Percentiles rank a stretch among this genome's conserved stretches.
phyloP scores from a whole-genome alignment of 2,888 invertebrate genomes.

The Litoditis marina region DNA sequence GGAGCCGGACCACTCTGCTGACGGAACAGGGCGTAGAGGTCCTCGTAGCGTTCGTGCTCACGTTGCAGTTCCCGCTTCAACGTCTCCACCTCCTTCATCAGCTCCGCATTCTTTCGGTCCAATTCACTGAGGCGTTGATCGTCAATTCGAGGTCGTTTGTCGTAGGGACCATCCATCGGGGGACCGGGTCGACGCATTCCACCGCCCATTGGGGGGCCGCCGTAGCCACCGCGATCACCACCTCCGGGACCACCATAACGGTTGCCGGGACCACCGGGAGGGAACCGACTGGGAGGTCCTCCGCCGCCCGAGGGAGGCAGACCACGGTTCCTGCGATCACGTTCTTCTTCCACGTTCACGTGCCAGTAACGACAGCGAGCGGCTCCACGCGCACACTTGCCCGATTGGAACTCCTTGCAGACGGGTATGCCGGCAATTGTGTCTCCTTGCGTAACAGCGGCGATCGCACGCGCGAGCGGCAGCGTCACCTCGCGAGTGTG shows the following conservation, averaged over 20 bases:
- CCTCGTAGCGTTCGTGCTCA: slow-evolving; percentile 54
- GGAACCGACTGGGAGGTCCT: slow-evolving; percentile 36
- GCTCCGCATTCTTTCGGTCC: slow-evolving; percentile 48
- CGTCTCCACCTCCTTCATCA: slow-evolving; percentile 46
- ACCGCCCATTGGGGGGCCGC: slow-evolving; percentile 12
- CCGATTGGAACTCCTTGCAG: slow-evolving; percentile 61
- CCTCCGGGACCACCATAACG: slow-evolving; percentile 9
- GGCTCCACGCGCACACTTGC: slow-evolving; percentile 54
- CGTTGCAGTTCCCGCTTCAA: slow-evolving; percentile 51
- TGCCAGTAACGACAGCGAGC: slow-evolving; percentile 61
- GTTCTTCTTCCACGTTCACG: slow-evolving; percentile 57
- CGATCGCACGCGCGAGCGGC: slow-evolving; percentile 62
- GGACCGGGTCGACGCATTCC: slow-evolving; percentile 19
- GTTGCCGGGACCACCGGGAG: slow-evolving; percentile 31
- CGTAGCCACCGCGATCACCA: slow-evolving; percentile 15
- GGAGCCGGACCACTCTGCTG: slow-evolving; percentile 24
- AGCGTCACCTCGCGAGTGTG: slow-evolving; percentile 73
- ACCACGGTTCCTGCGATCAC: slow-evolving; percentile 62
- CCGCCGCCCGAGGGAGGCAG: slow-evolving; percentile 64
- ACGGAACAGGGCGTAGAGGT: slow-evolving; percentile 51
- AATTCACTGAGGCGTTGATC: slow-evolving; percentile 32
- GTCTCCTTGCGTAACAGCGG: slow-evolving; percentile 61
- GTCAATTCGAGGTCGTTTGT: slow-evolving; percentile 30
- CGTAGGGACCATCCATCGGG: slow-evolving; percentile 17
- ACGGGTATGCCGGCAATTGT: slow-evolving; percentile 59